phyloP scores from a whole-genome alignment of 2,797 vertebrate species.

The Tenualosa ilisha region DNA sequence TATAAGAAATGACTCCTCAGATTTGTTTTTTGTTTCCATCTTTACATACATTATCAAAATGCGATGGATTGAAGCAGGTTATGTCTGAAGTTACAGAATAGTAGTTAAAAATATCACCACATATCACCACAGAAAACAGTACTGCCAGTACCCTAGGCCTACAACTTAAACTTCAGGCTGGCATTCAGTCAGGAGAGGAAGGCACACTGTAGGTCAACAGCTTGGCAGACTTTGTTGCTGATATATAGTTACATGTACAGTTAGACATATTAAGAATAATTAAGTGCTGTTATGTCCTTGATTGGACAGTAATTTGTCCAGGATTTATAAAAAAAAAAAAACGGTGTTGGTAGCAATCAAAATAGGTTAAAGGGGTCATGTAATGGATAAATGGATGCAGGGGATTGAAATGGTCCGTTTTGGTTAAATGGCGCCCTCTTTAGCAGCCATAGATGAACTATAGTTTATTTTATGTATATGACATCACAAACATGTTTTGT shows the following conservation, averaged over 20 bases:
- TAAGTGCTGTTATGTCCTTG: slow-evolving; percentile 21
- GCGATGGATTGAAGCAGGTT: neutral
- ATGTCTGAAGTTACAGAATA: neutral
- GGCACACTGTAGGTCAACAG: neutral
- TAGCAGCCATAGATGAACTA: no score
- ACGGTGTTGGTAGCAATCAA: slow-evolving; percentile 9
- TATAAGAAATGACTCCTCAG: neutral
- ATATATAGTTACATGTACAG: slow-evolving; percentile 11
- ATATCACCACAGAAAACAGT: neutral
- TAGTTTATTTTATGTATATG: no score
- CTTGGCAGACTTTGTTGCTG: neutral
- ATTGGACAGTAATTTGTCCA: neutral
- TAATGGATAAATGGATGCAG: no score
- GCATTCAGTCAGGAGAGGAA: neutral
- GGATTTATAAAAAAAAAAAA: neutral
- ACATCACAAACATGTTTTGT: no score
- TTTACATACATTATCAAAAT: neutral
- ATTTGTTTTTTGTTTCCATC: neutral
- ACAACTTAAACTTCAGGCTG: neutral
- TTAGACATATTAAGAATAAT: slow-evolving; percentile 21
- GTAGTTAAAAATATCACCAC: neutral
- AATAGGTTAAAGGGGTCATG: neutral
- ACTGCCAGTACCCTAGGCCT: neutral
- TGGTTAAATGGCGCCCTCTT: no score
- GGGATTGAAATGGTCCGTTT: no score